A percentile compares a stretch with the other conserved stretches of the same genome.
phyloP scores from a whole-genome alignment of 2,113 vertebrate genomes.

The Hippoglossus stenolepis region DNA sequence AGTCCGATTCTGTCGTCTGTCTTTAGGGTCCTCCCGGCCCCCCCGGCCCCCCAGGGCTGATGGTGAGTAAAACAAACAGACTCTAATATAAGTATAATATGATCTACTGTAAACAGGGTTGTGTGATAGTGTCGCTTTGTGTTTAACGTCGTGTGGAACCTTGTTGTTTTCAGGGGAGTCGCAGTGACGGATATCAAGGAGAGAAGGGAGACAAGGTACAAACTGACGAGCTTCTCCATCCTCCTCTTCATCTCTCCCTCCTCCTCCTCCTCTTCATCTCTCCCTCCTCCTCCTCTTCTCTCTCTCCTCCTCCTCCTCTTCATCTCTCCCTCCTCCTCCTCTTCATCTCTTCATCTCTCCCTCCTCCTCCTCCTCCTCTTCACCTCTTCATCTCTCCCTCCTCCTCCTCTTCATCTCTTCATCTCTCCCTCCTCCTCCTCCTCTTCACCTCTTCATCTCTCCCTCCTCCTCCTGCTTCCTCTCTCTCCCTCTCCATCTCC shows the following conservation, averaged over 20 bases:
- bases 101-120: too few species aligned
- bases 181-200: constrained; percentile 87
- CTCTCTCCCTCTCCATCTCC: too few species aligned
- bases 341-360: neutral
- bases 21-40: constrained; percentile 86
- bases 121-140: neutral
- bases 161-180: constrained; percentile 85
- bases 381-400: too few species aligned
- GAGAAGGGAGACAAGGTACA: constrained; percentile 93
- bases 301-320: too few species aligned
- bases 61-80: constrained; percentile 81
- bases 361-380: neutral
- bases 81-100: neutral
- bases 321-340: too few species aligned
- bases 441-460: too few species aligned
- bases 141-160: constrained; percentile 3
- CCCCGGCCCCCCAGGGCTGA: constrained; percentile 84
- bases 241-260: too few species aligned
- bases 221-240: neutral
- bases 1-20: constrained; percentile 1
- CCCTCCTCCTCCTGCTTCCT: too few species aligned
- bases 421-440: too few species aligned
- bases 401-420: too few species aligned
- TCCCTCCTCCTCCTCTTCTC: neutral
- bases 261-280: neutral